These are phyloP conservation scores for Ladona fulva DNA, from an alignment of 1,140 invertebrate genomes.

Conservation along the genomic window DNA sequence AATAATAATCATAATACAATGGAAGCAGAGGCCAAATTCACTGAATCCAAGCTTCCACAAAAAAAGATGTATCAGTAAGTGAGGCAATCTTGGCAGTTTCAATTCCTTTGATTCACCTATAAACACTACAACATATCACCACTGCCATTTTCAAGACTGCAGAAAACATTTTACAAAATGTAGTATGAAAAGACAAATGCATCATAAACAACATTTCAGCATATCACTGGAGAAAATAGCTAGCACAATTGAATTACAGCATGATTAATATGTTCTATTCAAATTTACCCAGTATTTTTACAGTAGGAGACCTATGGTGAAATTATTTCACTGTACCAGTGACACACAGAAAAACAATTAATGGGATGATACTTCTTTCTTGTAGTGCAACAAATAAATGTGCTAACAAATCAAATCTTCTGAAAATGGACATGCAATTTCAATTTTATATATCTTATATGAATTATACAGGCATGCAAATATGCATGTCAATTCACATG, in stretches of 20 bases:
- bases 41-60: background rate
- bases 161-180: constrained; percentile 10
- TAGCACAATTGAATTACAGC: constrained; percentile 9
- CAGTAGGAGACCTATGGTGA: background rate
- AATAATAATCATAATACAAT: background rate
- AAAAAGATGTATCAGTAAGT: background rate
- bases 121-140: background rate
- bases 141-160: background rate
- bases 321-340: background rate
- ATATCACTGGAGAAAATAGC: background rate
- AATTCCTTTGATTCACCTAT: background rate
- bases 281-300: background rate
- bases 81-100: background rate
- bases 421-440: background rate
- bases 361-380: background rate
- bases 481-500: background rate
- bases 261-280: background rate
- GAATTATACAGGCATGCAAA: background rate
- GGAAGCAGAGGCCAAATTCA: background rate
- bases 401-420: background rate
- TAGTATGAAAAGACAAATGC: constrained; percentile 10
- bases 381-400: constrained; percentile 2
- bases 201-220: background rate
- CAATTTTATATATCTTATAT: background rate
- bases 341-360: background rate